Evolutionary conservation across 92 coral and sea anemone genomes (phyloP).

Genomic region (Parazoanthus atlanticus): DNA sequence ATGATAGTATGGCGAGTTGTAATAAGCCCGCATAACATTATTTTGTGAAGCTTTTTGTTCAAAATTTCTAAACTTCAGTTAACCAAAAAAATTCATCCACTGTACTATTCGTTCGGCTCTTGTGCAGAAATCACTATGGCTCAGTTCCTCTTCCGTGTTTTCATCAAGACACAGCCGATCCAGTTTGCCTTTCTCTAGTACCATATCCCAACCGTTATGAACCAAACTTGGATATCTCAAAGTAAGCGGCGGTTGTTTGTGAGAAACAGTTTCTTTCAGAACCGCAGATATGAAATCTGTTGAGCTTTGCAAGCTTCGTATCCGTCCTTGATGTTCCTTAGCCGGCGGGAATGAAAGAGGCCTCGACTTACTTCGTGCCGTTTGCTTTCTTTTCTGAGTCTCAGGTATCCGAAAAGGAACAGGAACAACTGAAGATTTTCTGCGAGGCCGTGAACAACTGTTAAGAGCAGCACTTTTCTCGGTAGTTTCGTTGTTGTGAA

Average conservation of each 20-base stretch:
- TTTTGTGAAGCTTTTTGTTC: neutral
- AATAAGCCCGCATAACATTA: neutral
- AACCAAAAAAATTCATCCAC: slow-evolving; percentile 42
- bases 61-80: neutral
- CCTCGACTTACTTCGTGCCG: neutral
- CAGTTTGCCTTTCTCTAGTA: neutral
- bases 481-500: neutral
- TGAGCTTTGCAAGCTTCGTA: slow-evolving; percentile 19
- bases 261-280: neutral
- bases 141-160: neutral
- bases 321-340: slow-evolving; percentile 27
- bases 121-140: slow-evolving; percentile 7
- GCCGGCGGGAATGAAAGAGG: slow-evolving; percentile 60
- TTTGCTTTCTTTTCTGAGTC: slow-evolving; percentile 18
- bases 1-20: neutral
- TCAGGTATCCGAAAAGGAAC: slow-evolving; percentile 46
- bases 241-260: neutral
- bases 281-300: neutral
- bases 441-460: neutral
- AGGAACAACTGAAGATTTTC: slow-evolving; percentile 64
- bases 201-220: neutral
- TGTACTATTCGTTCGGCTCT: slow-evolving; percentile 32
- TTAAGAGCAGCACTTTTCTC: neutral
- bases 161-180: neutral
- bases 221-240: neutral